phyloP scores from a whole-genome alignment of 2,888 invertebrate genomes.

The Branchellion lobata region DNA sequence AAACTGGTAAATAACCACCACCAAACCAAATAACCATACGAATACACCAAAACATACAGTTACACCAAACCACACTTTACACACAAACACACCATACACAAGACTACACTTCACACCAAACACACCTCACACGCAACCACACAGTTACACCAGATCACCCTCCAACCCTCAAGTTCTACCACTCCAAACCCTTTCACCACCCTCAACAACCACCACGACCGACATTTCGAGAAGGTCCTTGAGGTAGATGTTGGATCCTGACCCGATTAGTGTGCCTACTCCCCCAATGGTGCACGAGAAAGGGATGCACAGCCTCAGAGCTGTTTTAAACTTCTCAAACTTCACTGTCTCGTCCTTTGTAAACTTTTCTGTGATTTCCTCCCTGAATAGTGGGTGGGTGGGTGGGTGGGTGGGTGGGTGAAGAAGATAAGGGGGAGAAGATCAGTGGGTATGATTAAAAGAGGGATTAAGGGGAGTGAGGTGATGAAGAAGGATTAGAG shows the following conservation, averaged over 20 bases:
- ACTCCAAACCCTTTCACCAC: too few species aligned
- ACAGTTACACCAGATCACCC: too few species aligned
- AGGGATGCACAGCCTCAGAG: conserved; percentile 44
- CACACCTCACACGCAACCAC: too few species aligned
- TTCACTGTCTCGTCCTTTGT: conserved; percentile 19
- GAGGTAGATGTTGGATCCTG: conserved; percentile 62
- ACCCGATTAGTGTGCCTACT: conserved; percentile 62
- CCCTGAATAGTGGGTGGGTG: neutral
- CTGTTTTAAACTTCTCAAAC: conserved; percentile 44
- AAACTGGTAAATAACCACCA: too few species aligned
- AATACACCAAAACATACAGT: too few species aligned
- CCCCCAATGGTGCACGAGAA: conserved; percentile 60
- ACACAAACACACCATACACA: too few species aligned
- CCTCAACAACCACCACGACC: too few species aligned
- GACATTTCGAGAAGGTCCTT: conserved; percentile 60
- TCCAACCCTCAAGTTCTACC: too few species aligned
- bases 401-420: neutral
- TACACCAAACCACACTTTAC: too few species aligned
- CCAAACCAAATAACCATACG: too few species aligned
- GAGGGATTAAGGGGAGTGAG: neutral
- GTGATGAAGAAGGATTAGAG: too few species aligned
- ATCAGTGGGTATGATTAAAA: neutral
- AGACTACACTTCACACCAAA: too few species aligned
- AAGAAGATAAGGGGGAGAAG: neutral
- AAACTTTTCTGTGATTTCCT: neutral